Percentiles rank a stretch among this genome's conserved stretches.
Evolutionary conservation across 2,888 invertebrate species (phyloP).

Genomic region (Drosophila koepferae): DNA sequence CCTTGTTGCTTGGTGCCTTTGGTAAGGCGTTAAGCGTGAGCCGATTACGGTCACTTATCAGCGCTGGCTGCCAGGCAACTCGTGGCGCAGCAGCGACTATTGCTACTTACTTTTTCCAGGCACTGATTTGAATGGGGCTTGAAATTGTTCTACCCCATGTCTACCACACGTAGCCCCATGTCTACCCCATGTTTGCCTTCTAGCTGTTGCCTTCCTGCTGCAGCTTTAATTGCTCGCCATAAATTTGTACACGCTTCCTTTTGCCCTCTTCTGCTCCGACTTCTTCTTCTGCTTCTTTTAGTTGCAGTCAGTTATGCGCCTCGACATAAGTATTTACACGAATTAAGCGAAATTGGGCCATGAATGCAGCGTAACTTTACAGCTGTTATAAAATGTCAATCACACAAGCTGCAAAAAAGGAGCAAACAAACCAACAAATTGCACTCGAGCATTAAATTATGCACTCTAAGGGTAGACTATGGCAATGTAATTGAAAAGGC

Average conservation of each 20-base stretch:
- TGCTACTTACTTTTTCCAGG: conserved; percentile 45
- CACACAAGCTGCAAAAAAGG: conserved; percentile 6
- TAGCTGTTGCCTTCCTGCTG: conserved; percentile 25
- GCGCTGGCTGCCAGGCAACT: conserved; percentile 41
- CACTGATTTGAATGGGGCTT: conserved; percentile 19
- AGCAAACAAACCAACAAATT: conserved; percentile 1
- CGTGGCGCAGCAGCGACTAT: conserved; percentile 25
- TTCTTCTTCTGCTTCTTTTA: neutral
- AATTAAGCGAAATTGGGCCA: conserved; percentile 39
- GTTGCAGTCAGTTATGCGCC: conserved; percentile 28
- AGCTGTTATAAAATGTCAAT: conserved; percentile 25
- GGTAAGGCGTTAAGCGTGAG: conserved; percentile 73
- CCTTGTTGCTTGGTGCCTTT: conserved; percentile 4
- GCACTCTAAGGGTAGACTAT: neutral
- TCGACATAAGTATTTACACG: conserved; percentile 24
- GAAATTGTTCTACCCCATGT: neutral
- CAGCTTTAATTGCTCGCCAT: conserved; percentile 70
- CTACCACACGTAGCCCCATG: neutral
- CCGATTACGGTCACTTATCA: conserved; percentile 77
- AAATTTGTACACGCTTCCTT: conserved; percentile 53
- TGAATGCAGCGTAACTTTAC: conserved; percentile 20
- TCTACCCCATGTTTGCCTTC: neutral
- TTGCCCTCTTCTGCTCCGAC: neutral
- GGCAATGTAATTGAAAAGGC: neutral
- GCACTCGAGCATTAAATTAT: conserved; percentile 19